These are phyloP conservation scores for Megamerina dolium DNA, from an alignment of 2,888 invertebrate genomes.

Conservation along the genomic window DNA sequence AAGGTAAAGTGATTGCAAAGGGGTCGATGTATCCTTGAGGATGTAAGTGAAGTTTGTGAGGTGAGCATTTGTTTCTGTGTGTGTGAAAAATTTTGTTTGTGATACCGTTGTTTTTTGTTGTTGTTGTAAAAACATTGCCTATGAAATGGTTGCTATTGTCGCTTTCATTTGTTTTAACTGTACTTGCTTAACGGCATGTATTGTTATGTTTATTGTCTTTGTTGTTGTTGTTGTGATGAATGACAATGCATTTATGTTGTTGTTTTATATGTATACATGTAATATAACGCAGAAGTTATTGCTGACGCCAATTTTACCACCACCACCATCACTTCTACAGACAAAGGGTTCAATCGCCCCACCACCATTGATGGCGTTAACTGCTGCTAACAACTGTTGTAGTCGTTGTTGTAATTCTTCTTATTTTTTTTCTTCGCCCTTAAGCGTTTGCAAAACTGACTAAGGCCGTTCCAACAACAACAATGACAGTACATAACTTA, in stretches of 20 bases:
- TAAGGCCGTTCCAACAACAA: background rate
- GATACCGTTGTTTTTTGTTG: too few relatives aligned
- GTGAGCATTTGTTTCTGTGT: too few relatives aligned
- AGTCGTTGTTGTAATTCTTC: slow-evolving; percentile 23
- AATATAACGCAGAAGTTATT: background rate
- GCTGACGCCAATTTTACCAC: background rate
- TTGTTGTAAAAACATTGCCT: too few relatives aligned
- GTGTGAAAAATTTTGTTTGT: too few relatives aligned
- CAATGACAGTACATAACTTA: background rate
- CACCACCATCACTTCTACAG: background rate
- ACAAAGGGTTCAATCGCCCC: too few relatives aligned
- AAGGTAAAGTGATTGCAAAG: slow-evolving; percentile 7
- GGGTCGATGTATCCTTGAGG: slow-evolving; percentile 15
- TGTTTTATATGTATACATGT: background rate
- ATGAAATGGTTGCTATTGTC: background rate
- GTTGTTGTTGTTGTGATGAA: slow-evolving; percentile 33
- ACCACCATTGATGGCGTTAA: background rate
- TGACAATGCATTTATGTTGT: slow-evolving; percentile 32
- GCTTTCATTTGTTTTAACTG: slow-evolving; percentile 12
- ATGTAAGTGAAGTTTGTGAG: too few relatives aligned
- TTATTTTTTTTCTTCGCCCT: background rate
- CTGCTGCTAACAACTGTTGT: slow-evolving; percentile 14
- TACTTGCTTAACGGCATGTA: slow-evolving; percentile 16
- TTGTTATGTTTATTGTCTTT: slow-evolving; percentile 12
- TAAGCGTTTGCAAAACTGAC: background rate